Evolutionary conservation across 2,113 vertebrate genomes (phyloP).

Genomic region (Entosphenus tridentatus): DNA sequence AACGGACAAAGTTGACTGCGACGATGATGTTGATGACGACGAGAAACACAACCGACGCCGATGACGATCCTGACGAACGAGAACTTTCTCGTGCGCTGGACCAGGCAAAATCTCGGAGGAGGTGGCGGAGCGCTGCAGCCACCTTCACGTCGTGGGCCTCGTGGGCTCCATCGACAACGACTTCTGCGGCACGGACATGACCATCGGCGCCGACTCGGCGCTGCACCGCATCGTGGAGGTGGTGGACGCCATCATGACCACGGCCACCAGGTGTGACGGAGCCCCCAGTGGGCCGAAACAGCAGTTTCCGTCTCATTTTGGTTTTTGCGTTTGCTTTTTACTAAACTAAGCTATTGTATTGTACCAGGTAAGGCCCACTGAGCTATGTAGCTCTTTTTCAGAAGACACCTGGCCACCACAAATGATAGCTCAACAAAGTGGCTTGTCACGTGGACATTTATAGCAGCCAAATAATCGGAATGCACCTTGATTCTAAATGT

Average conservation of each 20-base stretch:
- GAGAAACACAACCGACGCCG: background rate
- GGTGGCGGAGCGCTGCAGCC: constrained; percentile 25
- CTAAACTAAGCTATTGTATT: no score
- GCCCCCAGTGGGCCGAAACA: no score
- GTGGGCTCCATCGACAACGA: constrained; percentile 83
- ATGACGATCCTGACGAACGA: background rate
- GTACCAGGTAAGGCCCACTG: no score
- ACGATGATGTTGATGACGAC: background rate
- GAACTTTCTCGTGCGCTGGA: background rate
- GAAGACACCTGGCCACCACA: no score
- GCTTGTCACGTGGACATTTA: no score
- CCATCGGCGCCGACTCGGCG: constrained; percentile 66
- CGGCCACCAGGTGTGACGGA: constrained; percentile 42
- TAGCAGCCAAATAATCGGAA: no score
- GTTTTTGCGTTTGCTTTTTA: no score
- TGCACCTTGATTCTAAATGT: no score
- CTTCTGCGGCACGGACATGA: constrained; percentile 86
- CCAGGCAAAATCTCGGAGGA: constrained; percentile 49
- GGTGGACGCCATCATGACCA: constrained; percentile 67
- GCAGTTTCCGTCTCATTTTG: no score
- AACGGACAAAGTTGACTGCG: background rate
- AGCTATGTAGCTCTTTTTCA: no score
- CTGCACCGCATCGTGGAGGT: constrained; percentile 79
- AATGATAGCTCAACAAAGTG: no score
- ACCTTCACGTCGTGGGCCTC: constrained; percentile 56